Conservation (phyloP, 1,140 invertebrate species). For the Holcopasites calliopsidis region DNA sequence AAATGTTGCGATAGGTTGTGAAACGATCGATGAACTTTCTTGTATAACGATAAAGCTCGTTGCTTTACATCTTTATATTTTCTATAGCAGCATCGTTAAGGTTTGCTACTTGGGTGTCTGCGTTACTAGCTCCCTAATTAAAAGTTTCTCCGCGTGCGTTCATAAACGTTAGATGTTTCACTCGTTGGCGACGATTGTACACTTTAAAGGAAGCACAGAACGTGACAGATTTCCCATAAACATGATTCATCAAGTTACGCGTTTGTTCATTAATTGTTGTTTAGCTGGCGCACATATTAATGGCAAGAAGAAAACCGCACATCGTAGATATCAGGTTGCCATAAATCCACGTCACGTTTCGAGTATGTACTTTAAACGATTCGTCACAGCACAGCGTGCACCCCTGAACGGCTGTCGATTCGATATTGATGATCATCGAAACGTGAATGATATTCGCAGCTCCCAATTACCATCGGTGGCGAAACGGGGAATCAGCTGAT, state of each 20-base stretch:
- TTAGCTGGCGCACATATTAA: no score
- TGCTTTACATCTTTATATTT: not conserved
- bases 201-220: not conserved
- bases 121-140: no score
- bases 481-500: conserved; percentile 19
- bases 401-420: not conserved
- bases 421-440: not conserved
- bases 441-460: not conserved
- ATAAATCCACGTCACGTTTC: no score
- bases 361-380: no score
- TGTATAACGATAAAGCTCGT: not conserved
- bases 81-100: not conserved
- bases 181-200: not conserved
- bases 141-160: not conserved
- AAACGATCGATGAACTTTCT: conserved; percentile 17
- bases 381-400: not conserved
- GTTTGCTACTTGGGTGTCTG: no score
- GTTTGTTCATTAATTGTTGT: no score
- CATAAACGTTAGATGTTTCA: not conserved
- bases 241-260: no score
- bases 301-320: no score
- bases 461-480: not conserved
- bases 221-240: no score
- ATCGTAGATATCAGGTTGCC: no score
- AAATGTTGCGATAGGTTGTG: conserved; percentile 4